A percentile compares a stretch with the other conserved stretches of the same genome.
Evolutionary conservation across 2,113 vertebrate genomes (phyloP).

Genomic region (Rhipidura dahli): DNA sequence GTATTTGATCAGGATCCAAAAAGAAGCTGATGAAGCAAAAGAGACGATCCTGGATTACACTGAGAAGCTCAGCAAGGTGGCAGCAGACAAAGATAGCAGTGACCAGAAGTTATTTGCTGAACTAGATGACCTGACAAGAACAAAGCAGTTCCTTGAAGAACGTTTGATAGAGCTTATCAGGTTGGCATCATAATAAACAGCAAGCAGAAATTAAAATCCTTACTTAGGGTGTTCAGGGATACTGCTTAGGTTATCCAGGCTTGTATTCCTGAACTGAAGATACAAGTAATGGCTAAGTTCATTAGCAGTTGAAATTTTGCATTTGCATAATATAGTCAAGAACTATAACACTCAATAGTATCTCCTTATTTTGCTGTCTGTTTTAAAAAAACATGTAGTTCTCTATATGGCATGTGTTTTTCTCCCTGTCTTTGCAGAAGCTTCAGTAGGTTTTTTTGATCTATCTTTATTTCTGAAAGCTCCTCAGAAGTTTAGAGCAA

Average conservation of each 20-base stretch:
- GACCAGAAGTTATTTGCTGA: slow-evolving; percentile 85
- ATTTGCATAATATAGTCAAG: neutral
- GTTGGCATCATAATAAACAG: slow-evolving; percentile 60
- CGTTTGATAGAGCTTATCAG: slow-evolving; percentile 92
- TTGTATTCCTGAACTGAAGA: neutral
- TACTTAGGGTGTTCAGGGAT: neutral
- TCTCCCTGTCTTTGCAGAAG: neutral
- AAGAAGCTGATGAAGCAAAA: slow-evolving; percentile 73
- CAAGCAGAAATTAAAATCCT: neutral
- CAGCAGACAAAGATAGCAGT: slow-evolving; percentile 75
- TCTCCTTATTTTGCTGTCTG: neutral
- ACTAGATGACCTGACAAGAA: slow-evolving; percentile 89
- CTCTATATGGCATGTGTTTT: neutral
- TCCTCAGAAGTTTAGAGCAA: neutral
- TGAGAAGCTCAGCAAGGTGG: slow-evolving; percentile 76
- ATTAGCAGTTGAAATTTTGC: neutral
- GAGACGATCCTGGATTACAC: slow-evolving; percentile 76
- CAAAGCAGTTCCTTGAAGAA: slow-evolving; percentile 92
- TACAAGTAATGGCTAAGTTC: neutral
- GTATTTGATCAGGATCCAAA: slow-evolving; percentile 76
- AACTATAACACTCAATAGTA: neutral
- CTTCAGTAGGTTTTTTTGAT: neutral
- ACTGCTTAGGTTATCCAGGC: neutral
- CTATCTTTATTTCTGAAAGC: neutral
- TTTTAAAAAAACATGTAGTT: neutral